These are phyloP conservation scores for Bathynomus jamesi DNA, from an alignment of 1,140 invertebrate species.

Conservation along the genomic window DNA sequence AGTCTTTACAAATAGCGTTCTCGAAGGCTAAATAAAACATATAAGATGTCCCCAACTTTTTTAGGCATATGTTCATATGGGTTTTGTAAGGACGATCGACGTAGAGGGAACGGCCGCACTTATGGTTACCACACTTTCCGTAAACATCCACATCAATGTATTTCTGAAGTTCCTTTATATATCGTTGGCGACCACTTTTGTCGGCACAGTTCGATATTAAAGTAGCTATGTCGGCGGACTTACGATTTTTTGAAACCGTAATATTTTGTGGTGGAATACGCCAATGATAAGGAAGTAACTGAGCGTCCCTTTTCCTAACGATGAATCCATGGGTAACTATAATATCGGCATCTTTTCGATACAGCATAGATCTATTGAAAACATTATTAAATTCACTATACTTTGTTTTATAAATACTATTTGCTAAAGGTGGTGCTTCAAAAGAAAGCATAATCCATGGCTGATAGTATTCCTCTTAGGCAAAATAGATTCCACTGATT, in stretches of 20 bases:
- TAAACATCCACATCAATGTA: slow-evolving; percentile 42
- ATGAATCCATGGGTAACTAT: slow-evolving; percentile 38
- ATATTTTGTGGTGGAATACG: not conserved
- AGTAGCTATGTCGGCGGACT: too few species aligned
- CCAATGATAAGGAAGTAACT: slow-evolving; percentile 16
- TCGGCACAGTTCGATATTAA: slow-evolving; percentile 94
- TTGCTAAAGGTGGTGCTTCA: not conserved
- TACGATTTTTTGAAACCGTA: too few species aligned
- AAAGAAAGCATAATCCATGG: not conserved
- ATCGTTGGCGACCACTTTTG: slow-evolving; percentile 72
- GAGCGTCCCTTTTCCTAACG: slow-evolving; percentile 10
- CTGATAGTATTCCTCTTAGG: not conserved
- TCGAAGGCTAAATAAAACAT: slow-evolving; percentile 5
- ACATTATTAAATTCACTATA: slow-evolving; percentile 6
- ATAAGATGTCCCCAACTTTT: not conserved
- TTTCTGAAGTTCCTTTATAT: slow-evolving; percentile 73
- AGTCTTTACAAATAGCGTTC: slow-evolving; percentile 26
- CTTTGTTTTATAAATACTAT: not conserved
- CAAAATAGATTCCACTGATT: too few species aligned
- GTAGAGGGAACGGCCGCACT: not conserved
- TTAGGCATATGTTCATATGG: not conserved
- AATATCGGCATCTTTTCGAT: slow-evolving; percentile 41
- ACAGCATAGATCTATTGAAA: slow-evolving; percentile 46
- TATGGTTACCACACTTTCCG: not conserved
- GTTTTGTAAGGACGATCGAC: not conserved